These are phyloP conservation scores for Ctenicera cuprea DNA, from an alignment of 2,888 invertebrate genomes.

Conservation along the genomic window DNA sequence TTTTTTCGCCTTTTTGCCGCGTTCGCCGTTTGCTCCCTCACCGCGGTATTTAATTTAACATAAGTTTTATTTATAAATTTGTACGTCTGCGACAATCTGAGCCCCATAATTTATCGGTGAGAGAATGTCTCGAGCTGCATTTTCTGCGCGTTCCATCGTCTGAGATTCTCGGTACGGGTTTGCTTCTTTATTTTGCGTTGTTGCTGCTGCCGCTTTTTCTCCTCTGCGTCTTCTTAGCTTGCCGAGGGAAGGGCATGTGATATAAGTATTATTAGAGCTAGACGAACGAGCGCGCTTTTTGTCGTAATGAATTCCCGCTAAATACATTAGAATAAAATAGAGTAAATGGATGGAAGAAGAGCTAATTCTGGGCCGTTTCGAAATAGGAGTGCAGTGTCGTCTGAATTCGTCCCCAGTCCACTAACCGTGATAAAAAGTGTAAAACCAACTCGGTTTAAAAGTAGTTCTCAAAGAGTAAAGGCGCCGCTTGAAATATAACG, in stretches of 20 bases:
- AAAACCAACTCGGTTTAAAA: constrained; percentile 17
- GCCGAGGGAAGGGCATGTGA: constrained; percentile 20
- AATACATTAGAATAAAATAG: constrained; percentile 57
- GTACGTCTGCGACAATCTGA: constrained; percentile 53
- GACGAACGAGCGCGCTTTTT: constrained; percentile 56
- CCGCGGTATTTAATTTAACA: constrained; percentile 52
- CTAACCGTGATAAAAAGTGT: constrained; percentile 26
- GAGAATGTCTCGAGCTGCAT: constrained; percentile 55
- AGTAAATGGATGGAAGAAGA: constrained; percentile 46
- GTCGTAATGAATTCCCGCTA: constrained; percentile 57
- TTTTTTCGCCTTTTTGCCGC: constrained; percentile 15
- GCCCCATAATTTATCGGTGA: constrained; percentile 54
- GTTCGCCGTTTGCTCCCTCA: constrained; percentile 12
- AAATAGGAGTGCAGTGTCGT: constrained; percentile 41
- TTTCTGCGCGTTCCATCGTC: constrained; percentile 55
- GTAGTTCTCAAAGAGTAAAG: not conserved
- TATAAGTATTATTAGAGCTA: constrained; percentile 41
- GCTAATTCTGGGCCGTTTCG: constrained; percentile 34
- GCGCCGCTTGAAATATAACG: not conserved
- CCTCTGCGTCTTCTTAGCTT: not conserved
- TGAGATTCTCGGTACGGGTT: constrained; percentile 53
- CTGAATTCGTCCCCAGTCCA: constrained; percentile 37
- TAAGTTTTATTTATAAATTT: constrained; percentile 56
- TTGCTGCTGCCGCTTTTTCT: constrained; percentile 30
- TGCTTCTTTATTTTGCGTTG: constrained; percentile 44